Conservation (phyloP, 1,140 invertebrate species). For the Lordiphosa clarofinis region DNA sequence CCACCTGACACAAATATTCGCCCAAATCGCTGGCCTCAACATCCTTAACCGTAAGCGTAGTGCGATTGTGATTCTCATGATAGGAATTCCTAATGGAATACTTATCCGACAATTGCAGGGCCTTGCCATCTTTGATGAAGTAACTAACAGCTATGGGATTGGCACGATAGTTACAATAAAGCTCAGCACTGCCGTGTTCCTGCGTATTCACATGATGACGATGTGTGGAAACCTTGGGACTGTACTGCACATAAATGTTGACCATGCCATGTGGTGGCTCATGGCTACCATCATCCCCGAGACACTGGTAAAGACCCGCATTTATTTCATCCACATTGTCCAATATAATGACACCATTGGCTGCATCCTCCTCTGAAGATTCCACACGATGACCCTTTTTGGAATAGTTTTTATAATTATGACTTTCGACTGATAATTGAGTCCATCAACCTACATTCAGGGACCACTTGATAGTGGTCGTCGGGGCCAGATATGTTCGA, state of each 20-base stretch:
- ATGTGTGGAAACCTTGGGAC: slow-evolving; percentile 68
- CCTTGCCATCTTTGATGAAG: slow-evolving; percentile 60
- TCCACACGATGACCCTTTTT: slow-evolving; percentile 52
- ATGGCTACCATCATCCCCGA: slow-evolving; percentile 62
- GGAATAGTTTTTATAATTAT: background rate
- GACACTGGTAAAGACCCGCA: slow-evolving; percentile 65
- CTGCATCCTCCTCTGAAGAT: slow-evolving; percentile 25
- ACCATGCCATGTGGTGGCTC: slow-evolving; percentile 64
- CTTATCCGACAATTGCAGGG: slow-evolving; percentile 50
- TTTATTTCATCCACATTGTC: slow-evolving; percentile 61
- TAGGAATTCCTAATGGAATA: slow-evolving; percentile 45
- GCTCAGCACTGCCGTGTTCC: slow-evolving; percentile 46
- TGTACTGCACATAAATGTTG: slow-evolving; percentile 62
- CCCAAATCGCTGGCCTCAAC: slow-evolving; percentile 57
- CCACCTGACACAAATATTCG: slow-evolving; percentile 64
- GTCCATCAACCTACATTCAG: slow-evolving; percentile 60
- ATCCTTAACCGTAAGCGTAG: slow-evolving; percentile 53
- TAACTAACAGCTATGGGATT: slow-evolving; percentile 60
- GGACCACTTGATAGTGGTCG: slow-evolving; percentile 65
- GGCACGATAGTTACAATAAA: slow-evolving; percentile 71
- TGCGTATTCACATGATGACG: slow-evolving; percentile 69
- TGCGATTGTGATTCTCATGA: slow-evolving; percentile 67
- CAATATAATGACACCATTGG: slow-evolving; percentile 48
- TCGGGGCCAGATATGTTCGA: slow-evolving; percentile 39
- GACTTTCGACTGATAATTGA: background rate